Evolutionary conservation across 2,888 invertebrate species (phyloP), one percentile per base, ranked within the genome.

Genomic region (Lithophane ornitopus): DNA sequence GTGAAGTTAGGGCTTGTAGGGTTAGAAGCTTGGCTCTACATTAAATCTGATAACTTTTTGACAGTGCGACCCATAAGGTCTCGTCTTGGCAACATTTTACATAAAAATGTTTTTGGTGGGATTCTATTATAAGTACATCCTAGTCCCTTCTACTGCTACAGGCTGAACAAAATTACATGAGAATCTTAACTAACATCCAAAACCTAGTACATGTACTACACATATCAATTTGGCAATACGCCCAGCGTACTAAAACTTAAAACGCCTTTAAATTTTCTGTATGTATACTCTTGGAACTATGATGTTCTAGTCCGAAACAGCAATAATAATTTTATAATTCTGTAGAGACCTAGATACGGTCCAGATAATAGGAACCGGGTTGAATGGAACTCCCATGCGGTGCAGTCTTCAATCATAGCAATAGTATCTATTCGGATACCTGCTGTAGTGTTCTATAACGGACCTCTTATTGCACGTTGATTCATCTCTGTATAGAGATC

Each of bases 331-430:
- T 82, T 76, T 74, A 85, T 85, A 76, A 74, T 74, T 82, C 76
- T 74, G 16, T 61, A 1, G 66, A 66, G 74, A 75, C 74, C 76
- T 67, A 81, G 70, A 77, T 84, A 82, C 68, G 75, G 79, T 8
- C 12, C 7, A 66, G 69, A 84, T 84, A 81, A 86, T 86, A 70
- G 82, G 59, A 74, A 46, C 41, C 46, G 62, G 74, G 67, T 61
- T 84, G 69, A 84, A 84, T 85, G 46, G 74, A 74, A 68, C 58
- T 85, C 84, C 84, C 84, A 77, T 77, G 85, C 62, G 84, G 44
- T 84, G 75, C 70, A 72, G 58, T 81, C 62, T 82, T 74, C 78
- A 67, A 49, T 22, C 73, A 69, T 65, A 71, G 75, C 28, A 63
- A 70, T 72, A 61, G 71, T 70, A 72, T 61, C 49, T 62, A 76